A percentile compares a stretch with the other conserved stretches of the same genome.
These are phyloP conservation scores for Machaerirhynchus nigripectus DNA, from an alignment of 2,113 vertebrate genomes.

Conservation along the genomic window DNA sequence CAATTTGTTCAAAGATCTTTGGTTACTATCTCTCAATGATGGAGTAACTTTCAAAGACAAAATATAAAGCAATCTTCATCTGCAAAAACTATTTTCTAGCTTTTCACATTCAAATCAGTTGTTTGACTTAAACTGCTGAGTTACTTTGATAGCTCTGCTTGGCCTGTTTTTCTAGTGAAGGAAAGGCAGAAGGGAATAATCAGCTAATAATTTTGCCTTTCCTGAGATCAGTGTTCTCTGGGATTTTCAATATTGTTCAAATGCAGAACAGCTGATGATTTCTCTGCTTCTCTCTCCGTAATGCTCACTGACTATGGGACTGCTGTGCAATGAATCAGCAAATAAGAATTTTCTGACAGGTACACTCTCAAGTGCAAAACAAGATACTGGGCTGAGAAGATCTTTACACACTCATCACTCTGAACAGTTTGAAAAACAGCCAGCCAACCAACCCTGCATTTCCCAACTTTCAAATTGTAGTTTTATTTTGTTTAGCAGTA, in stretches of 20 bases:
- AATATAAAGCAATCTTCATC: not conserved
- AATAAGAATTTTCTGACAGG: constrained; percentile 5
- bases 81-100: not conserved
- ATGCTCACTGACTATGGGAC: not conserved
- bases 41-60: constrained; percentile 46
- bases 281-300: not conserved
- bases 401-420: not conserved
- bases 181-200: not conserved
- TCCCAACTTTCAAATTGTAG: not conserved
- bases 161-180: not conserved
- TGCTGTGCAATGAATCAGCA: not conserved
- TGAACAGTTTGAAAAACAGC: not conserved
- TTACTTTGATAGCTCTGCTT: not conserved
- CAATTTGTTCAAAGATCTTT: constrained; percentile 60
- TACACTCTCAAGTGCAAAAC: not conserved
- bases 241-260: not conserved
- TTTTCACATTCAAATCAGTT: not conserved
- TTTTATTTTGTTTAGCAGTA: not conserved
- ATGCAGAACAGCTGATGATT: not conserved
- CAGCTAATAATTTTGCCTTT: not conserved
- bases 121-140: not conserved
- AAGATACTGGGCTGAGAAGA: not conserved
- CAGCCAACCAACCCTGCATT: not conserved
- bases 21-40: constrained; percentile 35
- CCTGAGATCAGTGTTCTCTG: not conserved